Conservation (phyloP, 1,140 invertebrate genomes). For the Tribolium madens region DNA sequence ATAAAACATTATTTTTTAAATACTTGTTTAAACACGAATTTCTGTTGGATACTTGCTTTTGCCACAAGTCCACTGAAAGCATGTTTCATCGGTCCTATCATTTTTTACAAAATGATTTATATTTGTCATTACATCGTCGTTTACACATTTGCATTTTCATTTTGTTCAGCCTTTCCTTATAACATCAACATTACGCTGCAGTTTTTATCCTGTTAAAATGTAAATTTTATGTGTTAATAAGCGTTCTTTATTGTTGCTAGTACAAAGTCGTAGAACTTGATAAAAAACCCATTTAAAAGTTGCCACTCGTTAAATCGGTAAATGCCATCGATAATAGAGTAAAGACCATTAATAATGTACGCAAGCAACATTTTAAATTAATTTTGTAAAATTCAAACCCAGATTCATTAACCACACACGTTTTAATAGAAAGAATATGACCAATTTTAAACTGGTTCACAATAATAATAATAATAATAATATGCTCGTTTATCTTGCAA, state of each 20-base stretch:
- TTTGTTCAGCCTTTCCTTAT: neutral
- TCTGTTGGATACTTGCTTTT: neutral
- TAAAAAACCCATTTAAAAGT: neutral
- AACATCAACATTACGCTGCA: neutral
- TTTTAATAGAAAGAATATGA: neutral
- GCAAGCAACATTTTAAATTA: neutral
- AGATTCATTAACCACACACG: neutral
- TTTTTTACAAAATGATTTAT: neutral
- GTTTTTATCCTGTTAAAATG: neutral
- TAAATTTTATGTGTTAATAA: neutral
- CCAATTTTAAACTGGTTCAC: neutral
- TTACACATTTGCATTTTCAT: neutral
- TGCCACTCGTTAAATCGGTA: neutral
- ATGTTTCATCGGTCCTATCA: neutral
- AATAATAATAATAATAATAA: too few relatives aligned
- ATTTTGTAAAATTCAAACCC: neutral
- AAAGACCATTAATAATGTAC: neutral
- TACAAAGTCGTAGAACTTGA: neutral
- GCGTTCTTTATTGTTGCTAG: neutral
- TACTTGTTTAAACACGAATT: neutral
- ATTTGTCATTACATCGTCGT: neutral
- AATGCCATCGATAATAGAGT: neutral
- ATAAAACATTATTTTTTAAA: neutral
- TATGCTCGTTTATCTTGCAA: neutral
- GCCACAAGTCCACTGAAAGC: neutral